A percentile compares a stretch with the other conserved stretches of the same genome.
phyloP scores from a whole-genome alignment of 2,888 invertebrate species.

The Drosophila putrida region DNA sequence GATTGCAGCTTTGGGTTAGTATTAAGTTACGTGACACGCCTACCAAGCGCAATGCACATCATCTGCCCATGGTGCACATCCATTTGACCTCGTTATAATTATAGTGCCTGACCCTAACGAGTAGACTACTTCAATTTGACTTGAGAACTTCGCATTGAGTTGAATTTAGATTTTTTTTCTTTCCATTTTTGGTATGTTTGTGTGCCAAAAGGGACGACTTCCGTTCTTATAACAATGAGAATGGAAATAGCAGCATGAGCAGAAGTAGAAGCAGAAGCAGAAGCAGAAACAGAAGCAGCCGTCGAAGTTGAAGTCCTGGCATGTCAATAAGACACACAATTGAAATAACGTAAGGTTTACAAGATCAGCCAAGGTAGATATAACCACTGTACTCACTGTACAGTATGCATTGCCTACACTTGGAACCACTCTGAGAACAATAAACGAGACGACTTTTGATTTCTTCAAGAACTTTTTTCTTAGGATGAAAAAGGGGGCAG shows the following conservation, averaged over 20 bases:
- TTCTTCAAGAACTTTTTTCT: slow-evolving; percentile 64
- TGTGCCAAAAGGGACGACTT: slow-evolving; percentile 69
- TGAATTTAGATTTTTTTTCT: slow-evolving; percentile 8
- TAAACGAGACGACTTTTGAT: slow-evolving; percentile 66
- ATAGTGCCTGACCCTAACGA: slow-evolving; percentile 63
- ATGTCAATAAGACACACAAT: slow-evolving; percentile 78
- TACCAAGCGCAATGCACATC: slow-evolving; percentile 32
- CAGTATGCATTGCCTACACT: slow-evolving; percentile 49
- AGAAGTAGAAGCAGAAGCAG: neutral
- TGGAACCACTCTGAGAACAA: slow-evolving; percentile 50
- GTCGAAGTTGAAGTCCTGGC: slow-evolving; percentile 52
- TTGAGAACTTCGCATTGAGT: slow-evolving; percentile 60
- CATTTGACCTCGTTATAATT: slow-evolving; percentile 78
- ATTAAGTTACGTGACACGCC: slow-evolving; percentile 73
- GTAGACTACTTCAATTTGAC: slow-evolving; percentile 69
- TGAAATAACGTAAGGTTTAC: slow-evolving; percentile 61
- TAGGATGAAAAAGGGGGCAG: slow-evolving; percentile 22
- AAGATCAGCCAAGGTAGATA: slow-evolving; percentile 69
- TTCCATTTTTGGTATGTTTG: slow-evolving; percentile 47
- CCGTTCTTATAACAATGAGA: slow-evolving; percentile 57
- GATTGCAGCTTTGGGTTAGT: slow-evolving; percentile 68
- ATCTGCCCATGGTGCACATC: slow-evolving; percentile 34
- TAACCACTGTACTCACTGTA: slow-evolving; percentile 33
- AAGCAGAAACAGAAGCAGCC: slow-evolving; percentile 19
- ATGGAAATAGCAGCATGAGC: slow-evolving; percentile 43